Evolutionary conservation across 2,888 invertebrate genomes (phyloP), one percentile per base, ranked within the genome.

Genomic region (Chymomyza caudatula): DNA sequence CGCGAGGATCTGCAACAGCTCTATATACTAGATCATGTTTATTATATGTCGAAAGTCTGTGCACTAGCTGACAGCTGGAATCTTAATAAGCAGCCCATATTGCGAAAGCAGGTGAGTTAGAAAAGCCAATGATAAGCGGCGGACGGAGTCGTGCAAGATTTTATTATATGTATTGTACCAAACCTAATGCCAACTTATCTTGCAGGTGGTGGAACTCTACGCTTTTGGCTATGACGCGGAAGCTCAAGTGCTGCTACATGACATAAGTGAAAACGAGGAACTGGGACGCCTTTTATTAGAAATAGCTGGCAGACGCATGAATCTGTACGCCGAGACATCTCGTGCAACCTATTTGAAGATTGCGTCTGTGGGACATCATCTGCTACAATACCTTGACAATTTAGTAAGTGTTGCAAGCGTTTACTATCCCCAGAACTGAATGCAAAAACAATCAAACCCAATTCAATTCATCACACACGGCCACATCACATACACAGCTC

Each of bases 231-330:
- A 92, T 83, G 94, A 94, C 88, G 85, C 88, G 3, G 88, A 93
- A 54, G 94, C 93, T 3, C 92, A 92, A 76, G 91, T 94, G 91
- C 91, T 95, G 57, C 90, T 96, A 29, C 90, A 92, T 13, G 91
- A 93, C 19, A 92, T 97, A 4, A 92, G 92, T 63, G 94, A 96
- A 69, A 93, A 93, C n/a, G 93, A 93, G 77, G 90, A 92, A 51
- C 89, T 97, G 64, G 94, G 96, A 8, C 91, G 93, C 0, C 93
- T 95, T 71, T 91, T 98, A 65, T 90, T 97, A 23, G 93, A 94
- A 23, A 93, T 98, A 61, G 95, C 95, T n/a, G 96, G 95, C 4
- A 94, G 95, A 87, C 92, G 98, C 73, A 90, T 98, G 67, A 93
- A 94, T 88, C 92, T 94, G 53, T 93, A 92, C 74, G 92, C 94